phyloP scores from a whole-genome alignment of 2,888 invertebrate genomes.

The Tillus elongatus region DNA sequence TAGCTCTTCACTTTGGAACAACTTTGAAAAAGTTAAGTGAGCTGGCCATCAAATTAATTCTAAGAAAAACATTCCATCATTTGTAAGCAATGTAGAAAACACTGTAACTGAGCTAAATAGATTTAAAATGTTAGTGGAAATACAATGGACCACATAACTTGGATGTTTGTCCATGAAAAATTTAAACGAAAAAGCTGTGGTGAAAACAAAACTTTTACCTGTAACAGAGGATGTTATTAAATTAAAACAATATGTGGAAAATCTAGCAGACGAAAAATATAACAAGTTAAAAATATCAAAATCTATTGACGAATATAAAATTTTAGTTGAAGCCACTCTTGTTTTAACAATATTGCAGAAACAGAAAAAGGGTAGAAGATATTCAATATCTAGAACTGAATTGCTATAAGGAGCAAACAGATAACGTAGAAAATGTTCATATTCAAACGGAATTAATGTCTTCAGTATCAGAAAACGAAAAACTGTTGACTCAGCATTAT shows the following conservation, averaged over 20 bases:
- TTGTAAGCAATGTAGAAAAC: background rate
- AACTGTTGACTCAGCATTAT: constrained; percentile 17
- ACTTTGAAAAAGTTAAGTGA: background rate
- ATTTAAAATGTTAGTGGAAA: constrained; percentile 14
- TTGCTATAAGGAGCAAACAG: constrained; percentile 12
- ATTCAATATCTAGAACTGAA: constrained; percentile 17
- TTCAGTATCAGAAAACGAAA: constrained; percentile 16
- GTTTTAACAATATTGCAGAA: constrained; percentile 17
- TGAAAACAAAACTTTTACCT: background rate
- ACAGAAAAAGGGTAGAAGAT: constrained; percentile 19
- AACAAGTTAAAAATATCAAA: constrained; percentile 7
- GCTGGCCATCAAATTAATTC: background rate
- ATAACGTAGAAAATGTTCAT: no score
- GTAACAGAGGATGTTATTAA: constrained; percentile 1
- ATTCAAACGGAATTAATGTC: constrained; percentile 11
- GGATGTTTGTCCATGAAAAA: constrained; percentile 17
- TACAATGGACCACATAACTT: constrained; percentile 17
- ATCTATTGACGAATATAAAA: constrained; percentile 10
- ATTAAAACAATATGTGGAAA: background rate
- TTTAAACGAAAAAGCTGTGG: constrained; percentile 14
- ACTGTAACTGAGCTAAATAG: constrained; percentile 3
- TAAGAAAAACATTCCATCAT: constrained; percentile 2
- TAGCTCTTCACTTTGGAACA: constrained; percentile 1
- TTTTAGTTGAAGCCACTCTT: constrained; percentile 16
- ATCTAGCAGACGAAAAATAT: constrained; percentile 14